These are phyloP conservation scores for Drosophila ficusphila DNA, from an alignment of 1,140 invertebrate species.

Conservation along the genomic window DNA sequence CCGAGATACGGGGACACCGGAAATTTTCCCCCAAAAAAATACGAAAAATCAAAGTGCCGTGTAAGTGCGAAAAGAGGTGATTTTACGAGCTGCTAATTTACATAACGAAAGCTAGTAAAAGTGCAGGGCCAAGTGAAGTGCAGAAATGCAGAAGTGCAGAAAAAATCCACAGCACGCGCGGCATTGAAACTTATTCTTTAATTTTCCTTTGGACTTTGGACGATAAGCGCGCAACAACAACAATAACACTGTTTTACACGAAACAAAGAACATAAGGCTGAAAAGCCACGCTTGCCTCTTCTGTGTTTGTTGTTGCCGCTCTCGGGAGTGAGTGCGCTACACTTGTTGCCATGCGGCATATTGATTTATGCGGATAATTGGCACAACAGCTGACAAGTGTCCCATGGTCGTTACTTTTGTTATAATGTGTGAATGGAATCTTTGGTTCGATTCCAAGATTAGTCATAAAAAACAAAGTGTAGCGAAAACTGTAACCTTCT, in stretches of 20 bases:
- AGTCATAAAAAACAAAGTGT: slow-evolving; percentile 1
- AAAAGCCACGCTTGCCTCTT: slow-evolving; percentile 62
- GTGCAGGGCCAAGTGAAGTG: slow-evolving; percentile 18
- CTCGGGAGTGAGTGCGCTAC: slow-evolving; percentile 54
- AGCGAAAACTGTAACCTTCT: slow-evolving; percentile 7
- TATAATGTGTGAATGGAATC: slow-evolving; percentile 1
- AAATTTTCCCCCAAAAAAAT: slow-evolving; percentile 13
- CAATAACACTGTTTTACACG: slow-evolving; percentile 27
- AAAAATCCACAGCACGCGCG: slow-evolving; percentile 40
- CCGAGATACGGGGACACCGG: slow-evolving; percentile 16
- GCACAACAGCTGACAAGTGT: slow-evolving; percentile 19
- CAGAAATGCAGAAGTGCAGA: slow-evolving; percentile 16
- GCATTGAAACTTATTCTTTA: slow-evolving; percentile 28
- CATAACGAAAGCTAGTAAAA: slow-evolving; percentile 37
- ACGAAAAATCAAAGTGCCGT: slow-evolving; percentile 26
- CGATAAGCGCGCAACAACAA: slow-evolving; percentile 66
- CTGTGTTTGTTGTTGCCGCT: slow-evolving; percentile 38
- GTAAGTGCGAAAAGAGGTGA: slow-evolving; percentile 46
- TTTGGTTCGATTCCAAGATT: slow-evolving; percentile 4
- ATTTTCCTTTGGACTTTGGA: slow-evolving; percentile 75
- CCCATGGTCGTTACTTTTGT: slow-evolving; percentile 1
- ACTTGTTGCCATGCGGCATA: slow-evolving; percentile 64
- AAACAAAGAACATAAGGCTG: slow-evolving; percentile 69
- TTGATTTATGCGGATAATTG: slow-evolving; percentile 9
- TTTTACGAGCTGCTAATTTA: slow-evolving; percentile 53